Percentiles rank a stretch among this genome's conserved stretches.
phyloP scores from a whole-genome alignment of 1,140 invertebrate species.

The Conus ventricosus region DNA sequence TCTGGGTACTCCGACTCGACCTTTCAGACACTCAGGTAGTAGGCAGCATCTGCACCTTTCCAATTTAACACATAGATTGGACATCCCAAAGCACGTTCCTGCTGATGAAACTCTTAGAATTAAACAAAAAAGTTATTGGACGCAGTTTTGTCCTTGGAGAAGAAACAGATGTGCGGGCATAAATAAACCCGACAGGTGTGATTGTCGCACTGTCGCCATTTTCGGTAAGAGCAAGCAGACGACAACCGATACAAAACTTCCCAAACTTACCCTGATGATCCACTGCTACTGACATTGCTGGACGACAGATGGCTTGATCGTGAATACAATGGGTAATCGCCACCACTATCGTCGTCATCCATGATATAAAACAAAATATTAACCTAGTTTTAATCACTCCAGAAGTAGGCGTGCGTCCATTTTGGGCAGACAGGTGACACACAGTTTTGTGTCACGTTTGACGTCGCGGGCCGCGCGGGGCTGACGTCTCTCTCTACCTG shows the following conservation, averaged over 20 bases:
- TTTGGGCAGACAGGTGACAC: not conserved
- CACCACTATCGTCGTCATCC: constrained; percentile 36
- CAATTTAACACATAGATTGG: not conserved
- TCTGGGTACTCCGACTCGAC: not conserved
- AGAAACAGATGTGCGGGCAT: not conserved
- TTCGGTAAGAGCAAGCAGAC: constrained; percentile 25
- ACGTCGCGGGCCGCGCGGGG: not conserved
- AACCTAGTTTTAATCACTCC: not conserved
- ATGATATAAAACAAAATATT: not conserved
- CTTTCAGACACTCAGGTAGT: not conserved
- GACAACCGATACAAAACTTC: constrained; percentile 18
- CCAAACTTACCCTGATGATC: constrained; percentile 32
- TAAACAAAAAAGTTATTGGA: not conserved
- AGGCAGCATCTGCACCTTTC: not conserved
- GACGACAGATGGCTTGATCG: constrained; percentile 26
- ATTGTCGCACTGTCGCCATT: constrained; percentile 11
- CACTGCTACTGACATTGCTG: constrained; percentile 35
- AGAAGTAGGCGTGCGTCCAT: not conserved
- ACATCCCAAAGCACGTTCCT: not conserved
- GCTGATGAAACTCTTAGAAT: not conserved
- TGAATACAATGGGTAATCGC: constrained; percentile 26
- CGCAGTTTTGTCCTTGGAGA: not conserved
- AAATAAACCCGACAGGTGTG: not conserved
- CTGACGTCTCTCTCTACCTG: not conserved
- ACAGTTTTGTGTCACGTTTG: constrained; percentile 2